Percentiles rank a stretch among this genome's conserved stretches.
phyloP scores from a whole-genome alignment of 2,113 vertebrate genomes.

The Actinemys pallida region DNA sequence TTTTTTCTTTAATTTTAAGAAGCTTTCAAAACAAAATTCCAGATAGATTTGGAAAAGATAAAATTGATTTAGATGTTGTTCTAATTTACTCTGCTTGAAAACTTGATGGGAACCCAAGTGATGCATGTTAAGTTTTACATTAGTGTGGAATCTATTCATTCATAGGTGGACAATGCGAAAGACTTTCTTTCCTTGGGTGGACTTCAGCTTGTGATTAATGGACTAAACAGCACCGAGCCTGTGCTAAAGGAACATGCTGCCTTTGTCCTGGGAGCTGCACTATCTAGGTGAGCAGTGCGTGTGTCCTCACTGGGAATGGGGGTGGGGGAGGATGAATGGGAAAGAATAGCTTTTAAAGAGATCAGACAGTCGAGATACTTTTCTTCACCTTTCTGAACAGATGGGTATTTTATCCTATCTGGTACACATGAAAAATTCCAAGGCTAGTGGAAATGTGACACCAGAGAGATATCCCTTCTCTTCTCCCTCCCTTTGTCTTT shows the following conservation, averaged over 20 bases:
- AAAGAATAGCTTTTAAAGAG: accelerated
- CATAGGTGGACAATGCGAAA: slow-evolving; percentile 94
- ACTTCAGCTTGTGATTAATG: slow-evolving; percentile 84
- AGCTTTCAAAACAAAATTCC: background rate
- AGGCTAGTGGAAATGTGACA: background rate
- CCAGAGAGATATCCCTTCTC: background rate
- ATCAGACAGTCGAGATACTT: background rate
- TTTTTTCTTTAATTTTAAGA: accelerated
- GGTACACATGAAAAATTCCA: background rate
- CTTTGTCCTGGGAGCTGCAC: slow-evolving; percentile 92
- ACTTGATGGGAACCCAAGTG: background rate
- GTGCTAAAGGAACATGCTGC: slow-evolving; percentile 88
- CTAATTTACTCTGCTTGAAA: background rate
- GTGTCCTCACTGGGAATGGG: background rate
- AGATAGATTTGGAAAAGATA: background rate
- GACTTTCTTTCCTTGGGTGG: slow-evolving; percentile 91
- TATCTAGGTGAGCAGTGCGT: slow-evolving; percentile 84
- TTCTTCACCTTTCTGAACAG: background rate
- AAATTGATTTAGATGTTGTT: accelerated
- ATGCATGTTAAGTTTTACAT: background rate
- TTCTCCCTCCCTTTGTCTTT: background rate
- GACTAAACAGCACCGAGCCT: slow-evolving; percentile 88
- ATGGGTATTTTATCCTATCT: background rate
- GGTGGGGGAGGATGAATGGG: background rate
- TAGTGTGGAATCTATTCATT: slow-evolving; percentile 20